Percentiles rank a stretch among this genome's conserved stretches.
phyloP scores from a whole-genome alignment of 1,140 invertebrate genomes.

The Lamellibrachia luymesi region DNA sequence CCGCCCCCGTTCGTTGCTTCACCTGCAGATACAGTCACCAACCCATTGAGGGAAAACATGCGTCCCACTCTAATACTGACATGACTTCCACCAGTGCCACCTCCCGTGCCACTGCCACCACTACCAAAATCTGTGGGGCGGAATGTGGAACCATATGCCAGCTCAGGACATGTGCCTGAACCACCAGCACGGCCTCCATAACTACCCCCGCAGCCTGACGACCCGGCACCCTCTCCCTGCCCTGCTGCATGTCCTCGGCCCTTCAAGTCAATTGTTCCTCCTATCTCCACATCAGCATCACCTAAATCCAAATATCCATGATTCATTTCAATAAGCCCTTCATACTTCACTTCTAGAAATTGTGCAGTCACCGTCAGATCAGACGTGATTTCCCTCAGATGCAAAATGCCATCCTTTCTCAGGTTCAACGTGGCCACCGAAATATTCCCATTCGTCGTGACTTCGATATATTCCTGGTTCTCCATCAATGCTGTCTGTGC shows the following conservation, averaged over 20 bases:
- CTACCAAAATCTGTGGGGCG: slow-evolving; percentile 38
- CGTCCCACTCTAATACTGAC: slow-evolving; percentile 39
- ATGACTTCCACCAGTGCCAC: slow-evolving; percentile 41
- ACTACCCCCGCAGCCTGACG: slow-evolving; percentile 33
- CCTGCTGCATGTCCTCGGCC: slow-evolving; percentile 30
- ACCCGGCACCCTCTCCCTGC: slow-evolving; percentile 34
- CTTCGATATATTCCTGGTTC: slow-evolving; percentile 34
- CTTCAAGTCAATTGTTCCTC: slow-evolving; percentile 33
- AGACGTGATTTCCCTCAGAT: slow-evolving; percentile 35
- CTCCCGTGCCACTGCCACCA: slow-evolving; percentile 39
- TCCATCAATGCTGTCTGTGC: slow-evolving; percentile 42
- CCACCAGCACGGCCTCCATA: slow-evolving; percentile 40
- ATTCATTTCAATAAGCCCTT: slow-evolving; percentile 38
- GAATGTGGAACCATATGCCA: slow-evolving; percentile 42
- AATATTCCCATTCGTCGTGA: slow-evolving; percentile 39
- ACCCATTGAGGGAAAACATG: slow-evolving; percentile 38
- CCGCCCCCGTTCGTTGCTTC: slow-evolving; percentile 33
- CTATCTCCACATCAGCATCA: slow-evolving; percentile 39
- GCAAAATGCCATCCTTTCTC: slow-evolving; percentile 32
- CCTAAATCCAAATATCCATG: slow-evolving; percentile 42
- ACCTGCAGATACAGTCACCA: slow-evolving; percentile 32
- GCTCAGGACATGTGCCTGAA: slow-evolving; percentile 15
- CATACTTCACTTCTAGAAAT: slow-evolving; percentile 42
- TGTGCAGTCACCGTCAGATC: slow-evolving; percentile 38
- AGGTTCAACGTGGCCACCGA: slow-evolving; percentile 39